phyloP scores from a whole-genome alignment of 2,113 vertebrate genomes.

The Rhizomys pruinosus region DNA sequence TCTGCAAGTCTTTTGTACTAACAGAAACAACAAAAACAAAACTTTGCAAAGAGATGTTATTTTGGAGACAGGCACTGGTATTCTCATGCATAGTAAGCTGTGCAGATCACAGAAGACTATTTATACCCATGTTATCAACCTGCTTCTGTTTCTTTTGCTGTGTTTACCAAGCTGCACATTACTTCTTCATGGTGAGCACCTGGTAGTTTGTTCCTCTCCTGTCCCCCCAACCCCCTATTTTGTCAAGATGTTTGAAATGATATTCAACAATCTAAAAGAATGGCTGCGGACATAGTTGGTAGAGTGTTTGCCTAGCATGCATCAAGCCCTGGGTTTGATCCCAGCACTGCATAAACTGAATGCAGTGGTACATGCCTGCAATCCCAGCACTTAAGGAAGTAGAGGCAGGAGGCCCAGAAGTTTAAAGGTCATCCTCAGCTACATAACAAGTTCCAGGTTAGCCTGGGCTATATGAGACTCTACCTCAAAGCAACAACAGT shows the following conservation, averaged over 20 bases:
- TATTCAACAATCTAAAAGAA: not conserved
- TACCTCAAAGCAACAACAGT: not conserved
- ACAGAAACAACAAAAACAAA: conserved; percentile 37
- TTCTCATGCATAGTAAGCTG: not conserved
- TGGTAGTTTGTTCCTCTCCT: not conserved
- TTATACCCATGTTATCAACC: conserved; percentile 1
- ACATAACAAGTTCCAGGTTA: not conserved
- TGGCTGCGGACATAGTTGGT: too few relatives aligned
- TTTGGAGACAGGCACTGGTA: not conserved
- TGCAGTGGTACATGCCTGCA: not conserved
- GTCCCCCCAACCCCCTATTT: not conserved
- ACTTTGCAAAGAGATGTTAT: not conserved
- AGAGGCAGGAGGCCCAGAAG: not conserved
- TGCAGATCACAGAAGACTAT: not conserved
- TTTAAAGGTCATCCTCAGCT: not conserved
- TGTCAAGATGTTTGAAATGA: conserved; percentile 15
- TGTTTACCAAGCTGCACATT: conserved; percentile 11
- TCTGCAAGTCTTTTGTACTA: not conserved
- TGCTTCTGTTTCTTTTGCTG: not conserved
- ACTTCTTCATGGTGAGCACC: not conserved
- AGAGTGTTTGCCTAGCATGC: fast-evolving
- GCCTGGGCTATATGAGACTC: not conserved
- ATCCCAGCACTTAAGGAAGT: too few relatives aligned
- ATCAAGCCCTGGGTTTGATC: not conserved
- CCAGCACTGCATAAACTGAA: too few relatives aligned